phyloP scores from a whole-genome alignment of 2,113 vertebrate genomes.

The Gobiocypris rarus region DNA sequence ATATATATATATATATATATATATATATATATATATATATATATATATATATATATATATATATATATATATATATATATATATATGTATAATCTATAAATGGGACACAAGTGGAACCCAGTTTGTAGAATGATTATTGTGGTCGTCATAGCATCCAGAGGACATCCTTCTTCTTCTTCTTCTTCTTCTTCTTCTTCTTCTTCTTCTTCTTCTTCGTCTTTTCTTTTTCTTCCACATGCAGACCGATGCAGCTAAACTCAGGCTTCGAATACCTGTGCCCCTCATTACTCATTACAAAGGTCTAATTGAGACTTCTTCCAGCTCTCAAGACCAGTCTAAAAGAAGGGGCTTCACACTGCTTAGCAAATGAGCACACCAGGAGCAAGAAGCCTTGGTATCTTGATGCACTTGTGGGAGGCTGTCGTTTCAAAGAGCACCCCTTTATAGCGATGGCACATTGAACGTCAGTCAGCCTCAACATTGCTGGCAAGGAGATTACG shows the following conservation, averaged over 20 bases:
- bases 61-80: no score
- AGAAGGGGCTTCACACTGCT: slow-evolving; percentile 56
- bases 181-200: no score
- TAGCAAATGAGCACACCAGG: slow-evolving; percentile 59
- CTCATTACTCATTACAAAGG: slow-evolving; percentile 41
- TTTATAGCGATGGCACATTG: slow-evolving; percentile 49
- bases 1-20: no score
- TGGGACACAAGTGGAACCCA: background rate
- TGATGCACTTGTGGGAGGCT: slow-evolving; percentile 56
- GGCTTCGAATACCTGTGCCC: slow-evolving; percentile 16
- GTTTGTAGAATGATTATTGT: background rate
- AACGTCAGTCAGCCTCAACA: slow-evolving; percentile 51
- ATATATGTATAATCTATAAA: no score
- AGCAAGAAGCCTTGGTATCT: slow-evolving; percentile 42
- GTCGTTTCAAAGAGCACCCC: slow-evolving; percentile 55
- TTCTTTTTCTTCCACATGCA: background rate
- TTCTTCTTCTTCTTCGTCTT: no score
- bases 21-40: no score
- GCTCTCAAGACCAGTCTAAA: slow-evolving; percentile 41
- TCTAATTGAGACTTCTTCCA: slow-evolving; percentile 56
- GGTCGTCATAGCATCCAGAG: background rate
- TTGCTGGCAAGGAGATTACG: slow-evolving; percentile 51
- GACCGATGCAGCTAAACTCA: background rate
- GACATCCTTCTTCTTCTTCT: no score
- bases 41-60: no score